Base-by-base conservation (phyloP, 2,113 vertebrate genomes). In the Callionymus lyra region DNA sequence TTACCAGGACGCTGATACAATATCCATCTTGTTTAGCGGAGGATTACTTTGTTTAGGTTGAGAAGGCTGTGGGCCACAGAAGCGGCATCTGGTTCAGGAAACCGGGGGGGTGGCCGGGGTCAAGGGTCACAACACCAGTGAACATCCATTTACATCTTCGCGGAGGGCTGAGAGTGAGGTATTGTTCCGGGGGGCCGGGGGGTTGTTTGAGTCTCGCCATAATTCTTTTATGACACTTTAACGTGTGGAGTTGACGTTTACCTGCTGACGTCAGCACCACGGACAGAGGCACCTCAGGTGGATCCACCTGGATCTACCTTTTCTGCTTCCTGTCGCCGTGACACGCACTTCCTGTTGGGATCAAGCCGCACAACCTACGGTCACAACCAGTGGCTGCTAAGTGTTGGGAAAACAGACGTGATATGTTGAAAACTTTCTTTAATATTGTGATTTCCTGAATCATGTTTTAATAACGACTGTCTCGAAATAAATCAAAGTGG, bases 1-100 rank as follows among this genome's bases (percentile, higher is more conserved):
- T 73, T 68, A 65, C 69, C 54, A 27, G 65, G 56, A 44, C 46
- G 68, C 55, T 67, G 77, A 82, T 76, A 80, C 77, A 82, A 79
- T 81, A 81, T 81, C 77, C 72, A 76, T 77, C 72, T 81, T 82
- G 78, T 81, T 79, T 76, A 74, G 72, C 63, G 74, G 72, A 79
- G 77, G 76, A 76, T 82, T 77, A 81, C 72, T 76, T 79, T 82
- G 72, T 79, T 80, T 82, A 74, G 72, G 49, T 79, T 80, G 56
- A 63, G 65, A 68, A 59, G 67, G 48, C 44, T 42, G 61, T 63
- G 58, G 69, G 79, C 76, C 73, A 77, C 76, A 73, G 76, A 70
- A 81, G 77, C 76, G 66, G 70, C 80, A 76, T 76, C 77, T 82
- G 77, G 70, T 51, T 72, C 72, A 81, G 80, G 80, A 81, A 82